Evolutionary conservation across 2,888 invertebrate genomes (phyloP), one percentile per base, ranked within the genome.

Genomic region (Zootermopsis nevadensis): DNA sequence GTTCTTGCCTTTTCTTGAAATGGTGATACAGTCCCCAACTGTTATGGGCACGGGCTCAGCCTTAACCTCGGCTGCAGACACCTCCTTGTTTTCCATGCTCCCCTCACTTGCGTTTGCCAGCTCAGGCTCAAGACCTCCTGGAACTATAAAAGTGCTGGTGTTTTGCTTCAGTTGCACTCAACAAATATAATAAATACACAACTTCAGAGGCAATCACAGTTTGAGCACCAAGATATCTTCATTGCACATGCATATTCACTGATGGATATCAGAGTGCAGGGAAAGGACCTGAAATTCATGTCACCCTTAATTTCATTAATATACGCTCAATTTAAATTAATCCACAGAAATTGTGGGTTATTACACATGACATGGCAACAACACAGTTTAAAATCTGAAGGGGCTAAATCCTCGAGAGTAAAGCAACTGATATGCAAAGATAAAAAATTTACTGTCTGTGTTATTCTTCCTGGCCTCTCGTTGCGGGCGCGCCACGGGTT

Each of bases 81-180:
- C 35, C 42, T 66, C 38, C 38, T 24, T 31, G 22, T 22, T 76
- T 76, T 48, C 42, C 76, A 76, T 30, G 42, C 76, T 76, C 48
- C 76, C 76, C 42, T 42, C 30, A 27, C 38, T 38, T 55, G 7
- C 77, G 22, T 53, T 77, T 30, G 30, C 77, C 77, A 31, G 30
- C 79, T 66, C 79, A 79, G 79, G 35, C 80, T 76, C 69, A 66
- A 30, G 77, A n/a, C 35, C 66, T 79, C 85, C 85, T 85, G 85
- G 53, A 85, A 85, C 82, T 84, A 82, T 67, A 85, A 85, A 85
- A 84, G 55, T 53, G 83, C 83, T 84, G 76, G 84, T 83, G 83
- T 81, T 76, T 84, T 81, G 60, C 83, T 81, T 83, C 60, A 81
- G 66, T 77, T 80, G 31, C 31, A 77, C 77, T 33, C 72, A 82